Base-by-base conservation (phyloP, 2,113 vertebrate genomes). In the Melospiza georgiana region DNA sequence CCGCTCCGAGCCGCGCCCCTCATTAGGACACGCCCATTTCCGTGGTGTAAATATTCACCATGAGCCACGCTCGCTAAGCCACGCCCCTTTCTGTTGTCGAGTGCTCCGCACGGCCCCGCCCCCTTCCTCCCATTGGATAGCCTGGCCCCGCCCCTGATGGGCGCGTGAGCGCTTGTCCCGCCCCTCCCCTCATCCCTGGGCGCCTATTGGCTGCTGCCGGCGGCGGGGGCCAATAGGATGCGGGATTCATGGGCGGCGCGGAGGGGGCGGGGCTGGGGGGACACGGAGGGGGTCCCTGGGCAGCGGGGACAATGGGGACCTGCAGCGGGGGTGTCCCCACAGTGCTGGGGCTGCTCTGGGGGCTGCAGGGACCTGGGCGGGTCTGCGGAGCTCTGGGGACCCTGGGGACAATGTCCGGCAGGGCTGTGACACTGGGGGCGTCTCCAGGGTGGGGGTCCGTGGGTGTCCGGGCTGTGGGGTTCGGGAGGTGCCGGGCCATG, bases 21-120 rank as follows among this genome's bases (percentile, higher is more conserved):
- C 61, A 4, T 2, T 10, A 14, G 19, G 6, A 2, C 39, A 15
- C 39, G 62, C 62, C 28, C 39, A 13, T 12, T 8, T 5, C 27
- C 3, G 13, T 41, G 7, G 2, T 9, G 5, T 11, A 21, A 11
- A 11, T 11, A 14, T 10, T 2, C 6, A 2, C 1, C 5, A 3
- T 5, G 8, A 24, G 63, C 41, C 30, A 24, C 63, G 41, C 63
- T 41, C 41, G 8, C 2, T 0, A 7, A 3, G 0, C 39, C 58
- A 25, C n/a, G n/a, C n/a, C 24, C 58, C n/a, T 24, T 58, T 14
- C 9, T 6, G 12, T 4, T 23, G 20, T 9, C 8, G 9, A 5
- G 14, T 7, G 6, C 9, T 58, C 33, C 57, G 9, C 14, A 15
- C 12, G 33, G 21, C 21, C 55, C 33, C 55, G 55, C 33, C 55